Conservation (phyloP, 1,140 invertebrate genomes). For the Samia ricini region DNA sequence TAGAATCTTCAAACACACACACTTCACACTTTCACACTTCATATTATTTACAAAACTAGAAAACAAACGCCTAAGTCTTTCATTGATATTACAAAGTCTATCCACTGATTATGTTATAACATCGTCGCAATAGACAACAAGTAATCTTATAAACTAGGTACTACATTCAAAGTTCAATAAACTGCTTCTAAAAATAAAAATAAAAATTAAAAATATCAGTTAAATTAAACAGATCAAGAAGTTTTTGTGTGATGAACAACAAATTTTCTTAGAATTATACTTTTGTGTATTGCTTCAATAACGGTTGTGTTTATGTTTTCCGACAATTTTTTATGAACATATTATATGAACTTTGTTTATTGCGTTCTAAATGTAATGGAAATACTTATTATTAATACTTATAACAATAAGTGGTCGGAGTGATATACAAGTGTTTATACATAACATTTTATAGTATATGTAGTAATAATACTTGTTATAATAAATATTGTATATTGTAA, state of each 20-base stretch:
- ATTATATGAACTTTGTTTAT: not conserved
- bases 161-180: not conserved
- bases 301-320: not conserved
- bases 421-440: too few relatives aligned
- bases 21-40: too few relatives aligned
- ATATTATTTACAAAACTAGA: too few relatives aligned
- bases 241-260: not conserved
- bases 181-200: not conserved
- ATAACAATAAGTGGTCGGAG: not conserved
- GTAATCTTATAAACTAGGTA: too few relatives aligned
- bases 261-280: not conserved
- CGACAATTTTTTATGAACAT: not conserved
- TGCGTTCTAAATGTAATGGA: not conserved
- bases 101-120: too few relatives aligned
- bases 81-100: too few relatives aligned
- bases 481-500: too few relatives aligned
- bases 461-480: too few relatives aligned
- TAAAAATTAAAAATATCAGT: not conserved
- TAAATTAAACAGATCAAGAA: not conserved
- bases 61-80: too few relatives aligned
- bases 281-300: not conserved
- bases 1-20: too few relatives aligned
- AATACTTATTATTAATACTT: not conserved
- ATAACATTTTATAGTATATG: too few relatives aligned
- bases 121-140: too few relatives aligned